These are phyloP conservation scores for Stegophylla sp. DNA, from an alignment of 2,888 invertebrate species.

Conservation along the genomic window DNA sequence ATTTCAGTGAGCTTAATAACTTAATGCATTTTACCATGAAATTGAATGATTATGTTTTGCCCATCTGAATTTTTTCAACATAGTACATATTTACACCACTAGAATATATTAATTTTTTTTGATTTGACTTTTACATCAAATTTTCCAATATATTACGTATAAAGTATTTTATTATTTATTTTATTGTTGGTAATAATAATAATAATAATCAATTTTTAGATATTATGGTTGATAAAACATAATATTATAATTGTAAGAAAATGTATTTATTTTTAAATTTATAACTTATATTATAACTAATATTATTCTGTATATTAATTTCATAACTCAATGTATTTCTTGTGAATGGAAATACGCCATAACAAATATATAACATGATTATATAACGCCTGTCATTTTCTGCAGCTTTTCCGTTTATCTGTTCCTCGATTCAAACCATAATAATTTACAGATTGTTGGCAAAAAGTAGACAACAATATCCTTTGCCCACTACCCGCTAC, in stretches of 20 bases:
- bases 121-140: no score
- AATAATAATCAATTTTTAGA: no score
- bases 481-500: conserved; percentile 17
- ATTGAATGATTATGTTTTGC: conserved; percentile 33
- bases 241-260: no score
- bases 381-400: conserved; percentile 7
- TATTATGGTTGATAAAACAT: no score
- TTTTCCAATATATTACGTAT: neutral
- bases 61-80: neutral
- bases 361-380: conserved; percentile 12
- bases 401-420: conserved; percentile 38
- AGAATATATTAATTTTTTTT: no score
- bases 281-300: no score
- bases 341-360: neutral
- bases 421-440: conserved; percentile 47
- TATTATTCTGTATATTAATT: no score
- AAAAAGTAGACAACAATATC: conserved; percentile 50
- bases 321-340: neutral
- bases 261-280: neutral
- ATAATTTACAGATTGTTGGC: conserved; percentile 56
- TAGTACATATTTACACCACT: neutral
- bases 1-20: conserved; percentile 28
- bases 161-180: neutral
- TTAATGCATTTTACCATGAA: conserved; percentile 43
- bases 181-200: no score